Evolutionary conservation across 1,140 invertebrate genomes (phyloP), one percentile per base, ranked within the genome.

Genomic region (Drosophila biarmipes): DNA sequence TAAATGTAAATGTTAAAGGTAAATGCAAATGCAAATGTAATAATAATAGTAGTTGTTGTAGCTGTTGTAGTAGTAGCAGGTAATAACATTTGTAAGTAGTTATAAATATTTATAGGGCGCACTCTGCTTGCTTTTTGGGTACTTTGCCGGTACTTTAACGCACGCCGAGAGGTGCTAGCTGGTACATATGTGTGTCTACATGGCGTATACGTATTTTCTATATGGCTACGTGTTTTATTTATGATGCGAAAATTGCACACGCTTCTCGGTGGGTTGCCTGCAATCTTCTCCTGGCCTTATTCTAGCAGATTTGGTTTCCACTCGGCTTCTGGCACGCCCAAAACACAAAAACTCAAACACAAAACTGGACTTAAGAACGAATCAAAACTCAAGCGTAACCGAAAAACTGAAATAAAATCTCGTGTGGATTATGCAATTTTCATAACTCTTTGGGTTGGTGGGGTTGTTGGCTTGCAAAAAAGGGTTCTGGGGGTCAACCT

Each of bases 301-400:
- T 40, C 51, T 82, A 74, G 75, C 57, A 94, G 94, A 95, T 95
- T 95, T 95, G 94, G 94, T 95, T 95, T 95, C 94, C 94, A 95
- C 93, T 94, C 93, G 93, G 93, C 92, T 94, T 62, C 63, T 76
- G 78, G 74, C 81, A 84, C 80, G 73, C 73, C 62, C 59, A 78
- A 82, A 77, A 82, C 15, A 42, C 48, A 86, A 80, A 69, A 62
- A 46, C 51, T 54, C 24, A 62, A 63, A 73, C 54, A 46, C 31
- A 72, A 57, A 5, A 37, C 42, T 27, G 37, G 54, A 34, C 52
- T 64, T 15, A 53, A 68, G 42, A 55, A 46, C 12, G 37, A 53
- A 67, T 53, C 10, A 43, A 78, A 75, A 74, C 53, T 46, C 38
- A 46, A 49, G 40, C 40, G 14, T 52, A 62, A 57, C 43, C 24